phyloP scores from a whole-genome alignment of 2,113 vertebrate species.

The Numenius arquata region DNA sequence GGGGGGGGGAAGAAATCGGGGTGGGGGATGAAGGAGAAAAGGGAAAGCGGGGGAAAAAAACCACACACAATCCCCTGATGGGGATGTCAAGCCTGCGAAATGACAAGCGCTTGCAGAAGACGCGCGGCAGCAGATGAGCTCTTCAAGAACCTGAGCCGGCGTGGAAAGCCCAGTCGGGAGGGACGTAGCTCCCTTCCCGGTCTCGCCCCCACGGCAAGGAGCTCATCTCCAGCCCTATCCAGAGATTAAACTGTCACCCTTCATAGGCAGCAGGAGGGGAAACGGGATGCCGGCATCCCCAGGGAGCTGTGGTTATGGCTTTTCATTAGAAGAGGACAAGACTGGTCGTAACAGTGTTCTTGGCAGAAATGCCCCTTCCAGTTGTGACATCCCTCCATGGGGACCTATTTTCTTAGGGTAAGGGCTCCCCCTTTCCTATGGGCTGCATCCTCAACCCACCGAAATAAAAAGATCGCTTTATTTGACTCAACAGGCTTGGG shows the following conservation, averaged over 20 bases:
- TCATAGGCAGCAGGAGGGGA: neutral
- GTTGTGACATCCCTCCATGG: rapidly evolving
- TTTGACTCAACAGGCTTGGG: neutral
- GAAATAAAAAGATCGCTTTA: neutral
- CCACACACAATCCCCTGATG: neutral
- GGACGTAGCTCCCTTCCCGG: neutral
- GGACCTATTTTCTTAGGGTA: neutral
- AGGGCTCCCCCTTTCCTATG: neutral
- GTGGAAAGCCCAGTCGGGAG: neutral
- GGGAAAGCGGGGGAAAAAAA: neutral
- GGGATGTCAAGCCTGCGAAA: neutral
- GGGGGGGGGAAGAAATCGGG: rapidly evolving
- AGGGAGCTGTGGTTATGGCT: neutral
- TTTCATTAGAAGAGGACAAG: too few relatives aligned
- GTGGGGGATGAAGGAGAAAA: neutral
- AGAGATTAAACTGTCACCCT: neutral
- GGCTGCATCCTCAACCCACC: neutral
- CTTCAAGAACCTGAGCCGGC: rapidly evolving
- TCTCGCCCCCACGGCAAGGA: neutral
- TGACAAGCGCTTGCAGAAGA: neutral
- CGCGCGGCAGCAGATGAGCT: rapidly evolving
- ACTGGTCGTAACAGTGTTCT: neutral
- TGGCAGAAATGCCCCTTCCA: neutral
- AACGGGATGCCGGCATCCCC: neutral
- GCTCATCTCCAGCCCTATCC: neutral